Base-by-base conservation (phyloP, 2,888 invertebrate genomes). In the Dryobotodes eremita region DNA sequence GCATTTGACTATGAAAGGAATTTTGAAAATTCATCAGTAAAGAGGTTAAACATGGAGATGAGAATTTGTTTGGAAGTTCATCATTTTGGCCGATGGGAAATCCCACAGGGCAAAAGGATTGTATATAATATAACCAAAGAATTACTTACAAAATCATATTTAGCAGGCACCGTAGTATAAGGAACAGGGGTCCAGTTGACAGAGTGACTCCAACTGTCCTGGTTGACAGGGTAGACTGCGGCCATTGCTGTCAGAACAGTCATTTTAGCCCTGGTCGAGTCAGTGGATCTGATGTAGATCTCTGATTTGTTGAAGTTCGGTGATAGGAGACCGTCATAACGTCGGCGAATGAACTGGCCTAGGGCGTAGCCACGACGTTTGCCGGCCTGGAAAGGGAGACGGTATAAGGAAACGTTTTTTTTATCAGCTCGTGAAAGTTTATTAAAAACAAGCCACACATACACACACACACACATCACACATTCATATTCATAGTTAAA, bases 221-320 rank as follows among this genome's bases (percentile, higher is more conserved):
- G 53, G 0, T 61, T 50, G 0, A 90, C 84, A 0, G 91, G 92
- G 85, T 90, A 94, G 17, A 93, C 86, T 0, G 92, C 94, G 0
- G 93, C 90, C 91, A 94, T 87, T 0, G 92, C 92, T 0, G 90
- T 36, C 2, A 94, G 88, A 0, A 91, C 86, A 0, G 94, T 92
- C 94, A 93, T 93, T 88, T 94, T 94, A 2, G 93, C 70, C 5
- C 94, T 90, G 0, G 92, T 92, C 42, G 92, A 92, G 85, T 94
- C 94, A 1, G 94, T 93, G 10, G 94, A 92, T 0, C 94, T 89
- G 64, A 94, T 90, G 87, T 92, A 93, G 64, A 94, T 92, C 83
- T 94, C 93, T 0, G 94, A 93, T 3, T 20, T 82, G 84, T 94
- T 94, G 88, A 91, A 95, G 23, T 82, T 73, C 0, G 87, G 85